Evolutionary conservation across 2,888 invertebrate genomes (phyloP).

Genomic region (Habroteleia sp.): DNA sequence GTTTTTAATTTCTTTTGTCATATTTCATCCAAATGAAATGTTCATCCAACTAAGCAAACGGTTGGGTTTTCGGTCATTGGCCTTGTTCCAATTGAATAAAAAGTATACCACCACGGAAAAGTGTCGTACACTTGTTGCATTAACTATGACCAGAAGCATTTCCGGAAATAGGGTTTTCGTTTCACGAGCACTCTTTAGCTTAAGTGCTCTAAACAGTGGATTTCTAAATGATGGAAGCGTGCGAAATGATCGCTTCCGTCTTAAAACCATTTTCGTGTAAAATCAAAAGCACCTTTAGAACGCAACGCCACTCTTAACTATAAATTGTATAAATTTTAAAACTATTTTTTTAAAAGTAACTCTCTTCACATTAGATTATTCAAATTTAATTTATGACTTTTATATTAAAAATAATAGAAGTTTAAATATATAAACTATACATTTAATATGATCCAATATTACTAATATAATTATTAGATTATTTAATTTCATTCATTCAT

Average conservation of each 20-base stretch:
- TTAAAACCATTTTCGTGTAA: conserved; percentile 23
- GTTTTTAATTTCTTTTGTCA: neutral
- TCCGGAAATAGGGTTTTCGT: conserved; percentile 40
- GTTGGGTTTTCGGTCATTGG: conserved; percentile 66
- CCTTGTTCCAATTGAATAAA: conserved; percentile 71
- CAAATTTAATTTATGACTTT: too few relatives aligned
- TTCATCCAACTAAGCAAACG: conserved; percentile 8
- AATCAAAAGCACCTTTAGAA: neutral
- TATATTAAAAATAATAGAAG: too few relatives aligned
- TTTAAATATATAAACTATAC: too few relatives aligned
- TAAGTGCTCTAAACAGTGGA: conserved; percentile 38
- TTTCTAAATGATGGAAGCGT: conserved; percentile 19
- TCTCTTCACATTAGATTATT: too few relatives aligned
- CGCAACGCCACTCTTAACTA: too few relatives aligned
- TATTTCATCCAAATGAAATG: conserved; percentile 30
- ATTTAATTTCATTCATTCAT: too few relatives aligned
- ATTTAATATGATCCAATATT: too few relatives aligned
- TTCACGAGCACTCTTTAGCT: conserved; percentile 36
- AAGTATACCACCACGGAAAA: conserved; percentile 54
- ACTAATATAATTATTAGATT: too few relatives aligned
- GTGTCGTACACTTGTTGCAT: conserved; percentile 70
- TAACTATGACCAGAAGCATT: conserved; percentile 62
- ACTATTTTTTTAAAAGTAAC: too few relatives aligned
- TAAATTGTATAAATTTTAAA: too few relatives aligned
- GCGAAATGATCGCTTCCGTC: conserved; percentile 29